Conservation (phyloP, 2,113 vertebrate genomes). For the Ranitomeya imitator region DNA sequence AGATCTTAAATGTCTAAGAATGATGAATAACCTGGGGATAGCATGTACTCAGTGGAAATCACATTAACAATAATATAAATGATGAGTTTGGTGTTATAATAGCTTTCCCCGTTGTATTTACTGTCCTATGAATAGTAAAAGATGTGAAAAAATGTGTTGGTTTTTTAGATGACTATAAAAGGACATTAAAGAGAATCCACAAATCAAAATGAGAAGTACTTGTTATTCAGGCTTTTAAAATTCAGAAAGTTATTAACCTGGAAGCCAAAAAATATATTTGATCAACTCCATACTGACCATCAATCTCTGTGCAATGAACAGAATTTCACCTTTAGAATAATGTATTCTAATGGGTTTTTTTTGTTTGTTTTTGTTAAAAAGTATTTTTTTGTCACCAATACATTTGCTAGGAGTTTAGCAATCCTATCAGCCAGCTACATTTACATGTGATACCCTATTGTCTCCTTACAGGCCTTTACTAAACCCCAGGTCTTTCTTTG, state of each 20-base stretch:
- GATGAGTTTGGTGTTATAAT: conserved; percentile 33
- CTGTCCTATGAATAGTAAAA: conserved; percentile 1
- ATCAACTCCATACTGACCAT: background rate
- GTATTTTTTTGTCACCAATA: background rate
- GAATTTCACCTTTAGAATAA: background rate
- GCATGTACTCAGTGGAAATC: conserved; percentile 32
- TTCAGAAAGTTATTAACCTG: background rate
- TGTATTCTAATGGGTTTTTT: background rate
- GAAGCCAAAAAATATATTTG: background rate
- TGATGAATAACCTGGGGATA: conserved; percentile 30
- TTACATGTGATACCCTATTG: too few species aligned
- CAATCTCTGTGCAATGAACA: background rate
- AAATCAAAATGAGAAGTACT: conserved; percentile 15
- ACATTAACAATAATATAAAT: conserved; percentile 37
- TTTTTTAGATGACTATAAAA: background rate
- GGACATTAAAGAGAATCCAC: background rate
- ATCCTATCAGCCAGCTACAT: too few species aligned
- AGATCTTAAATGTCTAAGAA: conserved; percentile 41
- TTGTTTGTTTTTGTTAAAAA: background rate
- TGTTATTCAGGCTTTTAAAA: background rate
- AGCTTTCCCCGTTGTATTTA: conserved; percentile 22
- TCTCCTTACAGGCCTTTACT: too few species aligned
- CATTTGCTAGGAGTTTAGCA: background rate
- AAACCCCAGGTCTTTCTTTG: too few species aligned
- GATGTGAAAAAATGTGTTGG: background rate